Evolutionary conservation across 2,888 invertebrate species (phyloP).

Genomic region (Lasioglossum figueresi): DNA sequence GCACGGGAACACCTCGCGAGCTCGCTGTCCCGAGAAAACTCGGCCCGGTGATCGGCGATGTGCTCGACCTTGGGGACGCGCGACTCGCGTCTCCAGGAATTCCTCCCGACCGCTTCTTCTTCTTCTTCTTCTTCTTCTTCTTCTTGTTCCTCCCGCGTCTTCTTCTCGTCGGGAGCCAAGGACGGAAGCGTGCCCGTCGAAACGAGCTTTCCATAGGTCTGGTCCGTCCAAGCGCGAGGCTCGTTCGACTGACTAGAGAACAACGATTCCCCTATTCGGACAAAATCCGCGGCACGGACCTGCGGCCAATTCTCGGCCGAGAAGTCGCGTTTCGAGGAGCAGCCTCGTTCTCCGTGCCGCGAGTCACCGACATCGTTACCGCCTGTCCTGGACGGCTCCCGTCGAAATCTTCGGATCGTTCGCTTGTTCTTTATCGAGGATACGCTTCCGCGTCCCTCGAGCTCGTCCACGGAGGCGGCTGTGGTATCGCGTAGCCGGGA

Average conservation of each 20-base stretch:
- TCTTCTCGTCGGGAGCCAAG: constrained; percentile 43
- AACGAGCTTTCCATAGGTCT: constrained; percentile 25
- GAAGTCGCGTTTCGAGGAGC: constrained; percentile 19
- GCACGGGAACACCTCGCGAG: constrained; percentile 18
- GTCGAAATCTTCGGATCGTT: background rate
- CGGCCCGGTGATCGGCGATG: constrained; percentile 32
- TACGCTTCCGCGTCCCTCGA: background rate
- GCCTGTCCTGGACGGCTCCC: constrained; percentile 18
- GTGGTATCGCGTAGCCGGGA: constrained; percentile 45
- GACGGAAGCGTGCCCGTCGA: constrained; percentile 18
- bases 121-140: constrained; percentile 11
- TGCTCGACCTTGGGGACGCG: constrained; percentile 36
- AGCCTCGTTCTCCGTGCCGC: background rate
- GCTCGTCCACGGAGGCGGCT: background rate
- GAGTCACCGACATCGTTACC: background rate
- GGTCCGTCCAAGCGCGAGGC: constrained; percentile 33
- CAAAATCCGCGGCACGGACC: constrained; percentile 20
- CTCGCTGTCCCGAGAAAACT: constrained; percentile 30
- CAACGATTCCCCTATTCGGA: constrained; percentile 40
- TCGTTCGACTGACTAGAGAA: constrained; percentile 70
- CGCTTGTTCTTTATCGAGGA: background rate
- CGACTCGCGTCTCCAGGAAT: constrained; percentile 36
- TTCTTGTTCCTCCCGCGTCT: constrained; percentile 39
- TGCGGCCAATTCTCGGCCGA: constrained; percentile 29
- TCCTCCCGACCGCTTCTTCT: constrained; percentile 35